These are phyloP conservation scores for Hirtodrosophila alboralis DNA, from an alignment of 2,888 invertebrate genomes.

Conservation along the genomic window DNA sequence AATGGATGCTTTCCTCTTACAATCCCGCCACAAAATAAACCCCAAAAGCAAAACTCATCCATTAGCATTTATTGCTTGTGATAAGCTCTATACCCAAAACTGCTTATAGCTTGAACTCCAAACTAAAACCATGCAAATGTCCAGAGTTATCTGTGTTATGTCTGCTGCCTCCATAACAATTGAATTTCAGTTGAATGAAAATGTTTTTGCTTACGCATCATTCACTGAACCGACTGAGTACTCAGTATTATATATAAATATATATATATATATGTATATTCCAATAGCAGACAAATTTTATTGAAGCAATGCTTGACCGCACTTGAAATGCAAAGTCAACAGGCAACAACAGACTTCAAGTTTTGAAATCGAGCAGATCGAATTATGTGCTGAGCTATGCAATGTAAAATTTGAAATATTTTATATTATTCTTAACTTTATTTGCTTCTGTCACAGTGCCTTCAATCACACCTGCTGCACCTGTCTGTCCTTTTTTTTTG, in stretches of 20 bases:
- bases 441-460: conserved; percentile 24
- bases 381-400: conserved; percentile 61
- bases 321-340: conserved; percentile 64
- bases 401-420: conserved; percentile 35
- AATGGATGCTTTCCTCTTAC: conserved; percentile 39
- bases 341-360: conserved; percentile 13
- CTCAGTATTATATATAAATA: no score
- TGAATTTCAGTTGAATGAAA: conserved; percentile 52
- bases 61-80: conserved; percentile 71
- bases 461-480: conserved; percentile 66
- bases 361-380: conserved; percentile 4
- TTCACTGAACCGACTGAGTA: not conserved
- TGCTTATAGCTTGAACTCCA: conserved; percentile 11
- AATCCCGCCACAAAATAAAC: no score
- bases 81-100: conserved; percentile 57
- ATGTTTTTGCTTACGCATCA: conserved; percentile 63
- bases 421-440: conserved; percentile 33
- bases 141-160: conserved; percentile 24
- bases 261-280: no score
- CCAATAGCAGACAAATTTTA: conserved; percentile 40
- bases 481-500: conserved; percentile 2
- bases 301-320: conserved; percentile 65
- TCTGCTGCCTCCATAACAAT: conserved; percentile 42
- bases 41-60: conserved; percentile 54
- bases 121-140: conserved; percentile 38